A percentile compares a stretch with the other conserved stretches of the same genome.
Conservation (phyloP, 1,140 invertebrate genomes). For the Acyrthosiphon pisum region DNA sequence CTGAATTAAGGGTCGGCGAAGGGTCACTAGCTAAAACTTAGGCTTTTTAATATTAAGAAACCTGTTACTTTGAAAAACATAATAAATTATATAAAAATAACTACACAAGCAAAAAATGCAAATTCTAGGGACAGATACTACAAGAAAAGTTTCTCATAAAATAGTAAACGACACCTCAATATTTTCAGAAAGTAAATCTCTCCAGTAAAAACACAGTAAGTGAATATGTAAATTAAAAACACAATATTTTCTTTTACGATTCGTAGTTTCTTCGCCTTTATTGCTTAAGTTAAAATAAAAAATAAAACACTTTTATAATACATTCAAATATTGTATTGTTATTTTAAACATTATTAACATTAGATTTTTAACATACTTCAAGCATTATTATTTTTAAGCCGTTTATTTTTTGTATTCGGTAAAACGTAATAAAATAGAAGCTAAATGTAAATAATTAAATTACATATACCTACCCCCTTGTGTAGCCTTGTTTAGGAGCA, state of each 20-base stretch:
- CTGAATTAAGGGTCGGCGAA: slow-evolving; percentile 22
- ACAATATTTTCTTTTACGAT: slow-evolving; percentile 11
- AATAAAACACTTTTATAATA: background rate
- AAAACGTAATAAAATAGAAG: background rate
- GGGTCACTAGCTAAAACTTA: slow-evolving; percentile 20
- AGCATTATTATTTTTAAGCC: background rate
- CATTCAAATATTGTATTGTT: slow-evolving; percentile 1
- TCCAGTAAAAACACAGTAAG: background rate
- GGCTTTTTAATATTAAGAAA: slow-evolving; percentile 16
- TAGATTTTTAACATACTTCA: background rate
- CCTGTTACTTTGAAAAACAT: slow-evolving; percentile 22
- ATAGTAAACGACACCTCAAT: slow-evolving; percentile 35
- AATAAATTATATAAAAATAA: background rate
- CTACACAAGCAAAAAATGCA: slow-evolving; percentile 18
- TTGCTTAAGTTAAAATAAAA: background rate
- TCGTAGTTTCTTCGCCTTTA: background rate
- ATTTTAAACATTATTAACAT: background rate
- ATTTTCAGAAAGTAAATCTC: slow-evolving; percentile 36
- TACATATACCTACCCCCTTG: background rate
- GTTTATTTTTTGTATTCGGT: background rate
- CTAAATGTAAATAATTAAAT: background rate
- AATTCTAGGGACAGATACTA: slow-evolving; percentile 18
- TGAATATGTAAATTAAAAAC: slow-evolving; percentile 27
- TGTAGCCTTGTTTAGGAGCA: too few species aligned
- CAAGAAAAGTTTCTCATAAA: slow-evolving; percentile 50